Conservation (phyloP, 2,888 invertebrate genomes). For the Trichopoda pennipes region DNA sequence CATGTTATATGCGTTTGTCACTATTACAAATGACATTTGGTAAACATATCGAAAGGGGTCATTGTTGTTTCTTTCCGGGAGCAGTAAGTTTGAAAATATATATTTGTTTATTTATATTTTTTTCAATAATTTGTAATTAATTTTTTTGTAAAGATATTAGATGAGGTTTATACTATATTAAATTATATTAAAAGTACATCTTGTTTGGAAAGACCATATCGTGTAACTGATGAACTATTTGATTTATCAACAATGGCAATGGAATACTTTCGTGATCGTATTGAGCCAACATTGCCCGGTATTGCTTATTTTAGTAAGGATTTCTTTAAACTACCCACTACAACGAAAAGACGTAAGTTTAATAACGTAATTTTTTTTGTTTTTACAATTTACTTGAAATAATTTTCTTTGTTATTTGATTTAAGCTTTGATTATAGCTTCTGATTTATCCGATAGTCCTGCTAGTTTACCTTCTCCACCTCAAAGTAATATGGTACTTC, state of each 20-base stretch:
- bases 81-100: constrained; percentile 84
- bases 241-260: constrained; percentile 98
- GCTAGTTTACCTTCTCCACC: constrained; percentile 85
- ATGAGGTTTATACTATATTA: constrained; percentile 94
- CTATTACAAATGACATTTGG: constrained; percentile 96
- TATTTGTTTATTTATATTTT: neutral
- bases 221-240: constrained; percentile 96
- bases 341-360: constrained; percentile 77
- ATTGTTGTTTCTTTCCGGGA: constrained; percentile 97
- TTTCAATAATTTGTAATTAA: neutral
- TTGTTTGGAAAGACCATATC: constrained; percentile 92
- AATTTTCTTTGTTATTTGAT: neutral
- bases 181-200: constrained; percentile 91
- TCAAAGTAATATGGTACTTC: constrained; percentile 91
- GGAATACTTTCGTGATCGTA: constrained; percentile 97
- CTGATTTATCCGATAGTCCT: constrained; percentile 78
- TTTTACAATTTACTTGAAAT: neutral
- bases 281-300: constrained; percentile 93
- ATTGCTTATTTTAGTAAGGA: constrained; percentile 93
- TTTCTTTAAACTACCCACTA: constrained; percentile 85
- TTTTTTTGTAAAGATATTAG: constrained; percentile 86
- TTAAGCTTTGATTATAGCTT: constrained; percentile 77
- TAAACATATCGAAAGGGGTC: constrained; percentile 95
- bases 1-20: constrained; percentile 94
- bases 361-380: constrained; percentile 30